Evolutionary conservation across 2,888 invertebrate genomes (phyloP).

Genomic region (Willowsia nigromaculata): DNA sequence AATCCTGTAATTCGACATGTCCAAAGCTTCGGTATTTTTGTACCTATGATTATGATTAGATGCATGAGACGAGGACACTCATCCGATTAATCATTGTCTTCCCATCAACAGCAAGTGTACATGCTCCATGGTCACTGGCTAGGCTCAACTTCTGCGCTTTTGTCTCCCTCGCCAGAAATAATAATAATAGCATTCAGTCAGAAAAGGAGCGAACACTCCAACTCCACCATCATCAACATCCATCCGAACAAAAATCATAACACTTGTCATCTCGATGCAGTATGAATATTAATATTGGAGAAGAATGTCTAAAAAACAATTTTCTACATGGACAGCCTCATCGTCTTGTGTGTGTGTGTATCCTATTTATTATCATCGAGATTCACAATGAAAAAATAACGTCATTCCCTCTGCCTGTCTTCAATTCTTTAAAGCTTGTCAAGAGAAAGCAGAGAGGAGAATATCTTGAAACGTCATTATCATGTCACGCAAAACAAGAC

Average conservation of each 20-base stretch:
- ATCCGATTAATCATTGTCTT: conserved; percentile 67
- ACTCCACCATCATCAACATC: neutral
- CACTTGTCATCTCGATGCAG: conserved; percentile 65
- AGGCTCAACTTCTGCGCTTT: neutral
- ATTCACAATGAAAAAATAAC: conserved; percentile 33
- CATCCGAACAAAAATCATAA: conserved; percentile 58
- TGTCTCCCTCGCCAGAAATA: neutral
- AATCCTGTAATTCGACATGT: too few relatives aligned
- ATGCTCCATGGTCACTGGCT: neutral
- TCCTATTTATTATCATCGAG: neutral
- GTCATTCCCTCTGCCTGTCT: neutral
- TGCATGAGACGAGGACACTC: neutral
- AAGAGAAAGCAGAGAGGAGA: conserved; percentile 53
- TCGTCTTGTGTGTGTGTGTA: neutral
- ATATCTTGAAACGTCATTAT: conserved; percentile 46
- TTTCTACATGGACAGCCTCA: neutral
- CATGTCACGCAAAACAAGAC: conserved; percentile 40
- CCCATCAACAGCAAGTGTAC: conserved; percentile 22
- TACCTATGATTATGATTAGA: neutral
- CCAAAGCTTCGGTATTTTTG: neutral
- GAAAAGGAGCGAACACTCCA: neutral
- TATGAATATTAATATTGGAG: conserved; percentile 59
- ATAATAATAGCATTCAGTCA: neutral
- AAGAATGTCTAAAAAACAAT: neutral
- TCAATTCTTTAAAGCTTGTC: conserved; percentile 39